Conservation (phyloP, 2,888 invertebrate species). For the Megaustenia siamemsis region DNA sequence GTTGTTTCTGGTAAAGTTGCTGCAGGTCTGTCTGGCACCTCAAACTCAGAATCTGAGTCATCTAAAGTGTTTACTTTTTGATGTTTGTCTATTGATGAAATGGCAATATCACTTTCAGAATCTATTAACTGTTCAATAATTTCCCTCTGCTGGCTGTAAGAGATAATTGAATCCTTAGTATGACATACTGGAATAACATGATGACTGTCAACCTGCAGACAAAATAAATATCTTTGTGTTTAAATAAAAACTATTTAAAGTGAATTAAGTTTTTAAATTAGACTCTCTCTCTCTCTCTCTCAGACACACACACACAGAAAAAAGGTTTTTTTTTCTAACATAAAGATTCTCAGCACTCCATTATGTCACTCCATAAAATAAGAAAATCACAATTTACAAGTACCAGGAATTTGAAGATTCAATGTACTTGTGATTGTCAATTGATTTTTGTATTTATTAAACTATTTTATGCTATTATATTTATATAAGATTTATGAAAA, state of each 20-base stretch:
- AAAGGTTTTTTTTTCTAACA: no score
- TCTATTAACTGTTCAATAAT: neutral
- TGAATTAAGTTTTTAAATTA: neutral
- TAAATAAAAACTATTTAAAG: neutral
- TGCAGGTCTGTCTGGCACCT: conserved; percentile 38
- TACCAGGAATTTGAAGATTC: no score
- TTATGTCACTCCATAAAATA: no score
- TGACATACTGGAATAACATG: neutral
- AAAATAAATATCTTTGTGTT: neutral
- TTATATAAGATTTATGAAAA: no score
- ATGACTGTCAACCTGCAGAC: conserved; percentile 5
- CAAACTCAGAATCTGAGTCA: conserved; percentile 53
- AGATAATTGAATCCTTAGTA: neutral
- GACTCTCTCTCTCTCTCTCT: neutral
- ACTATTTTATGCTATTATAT: no score
- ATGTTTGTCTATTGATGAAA: neutral
- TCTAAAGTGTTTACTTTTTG: conserved; percentile 1
- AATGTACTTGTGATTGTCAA: no score
- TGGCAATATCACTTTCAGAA: conserved; percentile 25
- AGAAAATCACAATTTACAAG: no score
- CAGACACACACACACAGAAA: no score
- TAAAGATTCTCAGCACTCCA: no score
- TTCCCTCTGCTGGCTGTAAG: neutral
- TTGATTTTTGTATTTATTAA: no score
- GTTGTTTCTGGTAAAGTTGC: neutral